Base-by-base conservation (phyloP, 30 jellyfish, hydroid and myxozoan species). In the Chrysaora quinquecirrha region DNA sequence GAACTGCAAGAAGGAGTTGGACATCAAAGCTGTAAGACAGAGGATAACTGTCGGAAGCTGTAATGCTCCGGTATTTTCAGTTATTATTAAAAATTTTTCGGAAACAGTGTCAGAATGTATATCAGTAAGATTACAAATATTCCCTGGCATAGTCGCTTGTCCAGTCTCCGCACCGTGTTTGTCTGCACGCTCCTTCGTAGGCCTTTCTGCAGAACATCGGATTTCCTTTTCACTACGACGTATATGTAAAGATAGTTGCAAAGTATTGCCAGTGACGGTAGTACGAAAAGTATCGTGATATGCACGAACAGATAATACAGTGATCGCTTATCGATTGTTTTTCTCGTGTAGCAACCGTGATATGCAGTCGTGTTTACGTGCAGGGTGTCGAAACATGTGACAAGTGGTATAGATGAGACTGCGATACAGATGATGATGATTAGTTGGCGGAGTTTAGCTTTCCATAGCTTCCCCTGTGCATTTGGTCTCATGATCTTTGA, bases 1-100 rank as follows among this genome's bases (percentile, higher is more conserved):
- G 27, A 65, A 80, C 78, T 64, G 82, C 30, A 64, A 71, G 65
- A 64, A 78, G 3, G 64, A 21, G 34, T 78, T 78, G n/a, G 89
- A 78, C 73, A 78, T 38, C 25, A 78, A 11, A 0, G 33, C 25
- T 35, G 34, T 50, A 47, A 46, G 7, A 48, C n/a, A 63, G 1
- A 61, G 33, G 48, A 9, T 58, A 80, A 72, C 19, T 19, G 0
- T 16, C 27, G 49, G 64, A 30, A 7, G 25, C 24, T 48, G 47
- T 1, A 30, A 74, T 0, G 68, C 6, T n/a, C 48, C 47, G 28
- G 30, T 18, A 70, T 34, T 48, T 23, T 43, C 25, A 78, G 31
- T 29, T 24, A 27, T 6, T 6, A 38, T 38, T 3, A 38, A 38
- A 38, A 38, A 38, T 38, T 38, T 14, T 38, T 38, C 14, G 62